Evolutionary conservation across 35 echinoderm and acorn worm genomes (phyloP).

Genomic region (Acanthaster planci): DNA sequence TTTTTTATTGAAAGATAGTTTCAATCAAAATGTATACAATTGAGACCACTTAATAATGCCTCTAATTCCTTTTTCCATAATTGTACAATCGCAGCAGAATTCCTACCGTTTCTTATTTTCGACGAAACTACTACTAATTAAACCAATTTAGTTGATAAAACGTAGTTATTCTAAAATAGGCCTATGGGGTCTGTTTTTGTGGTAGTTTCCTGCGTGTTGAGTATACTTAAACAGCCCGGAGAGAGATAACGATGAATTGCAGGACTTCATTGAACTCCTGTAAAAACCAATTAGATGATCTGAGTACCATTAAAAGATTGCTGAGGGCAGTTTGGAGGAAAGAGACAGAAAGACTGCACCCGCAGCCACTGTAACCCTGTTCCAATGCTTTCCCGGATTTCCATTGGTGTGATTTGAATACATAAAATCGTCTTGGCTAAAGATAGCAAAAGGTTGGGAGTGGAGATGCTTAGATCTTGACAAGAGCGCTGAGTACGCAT

Average conservation of each 20-base stretch:
- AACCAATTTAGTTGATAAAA: background rate
- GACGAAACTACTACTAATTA: background rate
- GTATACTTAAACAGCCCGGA: background rate
- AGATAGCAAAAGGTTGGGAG: background rate
- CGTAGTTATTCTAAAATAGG: background rate
- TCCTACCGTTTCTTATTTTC: background rate
- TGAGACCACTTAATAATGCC: background rate
- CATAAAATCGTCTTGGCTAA: background rate
- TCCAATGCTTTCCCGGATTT: background rate
- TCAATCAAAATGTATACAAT: background rate
- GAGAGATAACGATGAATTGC: background rate
- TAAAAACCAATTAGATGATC: slow-evolving; percentile 11
- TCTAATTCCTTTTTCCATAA: background rate
- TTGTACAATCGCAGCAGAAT: background rate
- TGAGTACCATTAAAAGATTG: background rate
- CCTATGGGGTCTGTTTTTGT: background rate
- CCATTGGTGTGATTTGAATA: background rate
- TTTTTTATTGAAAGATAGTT: too few species aligned
- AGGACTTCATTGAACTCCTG: background rate
- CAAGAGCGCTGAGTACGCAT: background rate
- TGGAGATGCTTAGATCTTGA: background rate
- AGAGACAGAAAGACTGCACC: slow-evolving; percentile 1
- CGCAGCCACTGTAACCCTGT: background rate
- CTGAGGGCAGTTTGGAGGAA: background rate
- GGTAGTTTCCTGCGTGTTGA: background rate